Evolutionary conservation across 1,140 invertebrate genomes (phyloP).

Genomic region (Leptopilina boulardi): DNA sequence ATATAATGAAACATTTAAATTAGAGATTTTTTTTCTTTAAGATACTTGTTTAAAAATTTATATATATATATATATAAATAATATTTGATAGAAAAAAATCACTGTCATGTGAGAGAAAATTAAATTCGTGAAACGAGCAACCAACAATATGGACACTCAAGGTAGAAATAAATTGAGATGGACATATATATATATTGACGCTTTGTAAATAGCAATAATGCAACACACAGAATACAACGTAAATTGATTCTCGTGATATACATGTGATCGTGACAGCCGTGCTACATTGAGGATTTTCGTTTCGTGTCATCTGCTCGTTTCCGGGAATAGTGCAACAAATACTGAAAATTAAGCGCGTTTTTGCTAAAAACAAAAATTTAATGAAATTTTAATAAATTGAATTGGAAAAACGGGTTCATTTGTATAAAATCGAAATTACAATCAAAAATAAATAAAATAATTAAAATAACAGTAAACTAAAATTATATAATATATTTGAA

Average conservation of each 20-base stretch:
- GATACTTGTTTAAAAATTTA: no score
- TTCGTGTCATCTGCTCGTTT: background rate
- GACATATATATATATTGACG: background rate
- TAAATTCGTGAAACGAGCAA: background rate
- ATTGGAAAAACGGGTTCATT: no score
- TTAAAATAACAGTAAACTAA: background rate
- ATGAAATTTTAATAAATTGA: background rate
- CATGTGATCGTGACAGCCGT: slow-evolving; percentile 11
- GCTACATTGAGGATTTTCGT: slow-evolving; percentile 9
- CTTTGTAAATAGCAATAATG: slow-evolving; percentile 17
- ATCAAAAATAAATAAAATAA: background rate
- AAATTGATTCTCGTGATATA: slow-evolving; percentile 16
- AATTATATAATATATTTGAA: no score
- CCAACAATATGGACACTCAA: background rate
- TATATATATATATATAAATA: no score
- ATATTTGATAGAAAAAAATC: background rate
- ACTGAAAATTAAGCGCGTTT: background rate
- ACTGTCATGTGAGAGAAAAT: background rate
- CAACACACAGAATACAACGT: background rate
- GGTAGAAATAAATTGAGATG: background rate
- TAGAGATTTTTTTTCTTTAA: no score
- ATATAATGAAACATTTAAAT: no score
- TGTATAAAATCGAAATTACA: background rate
- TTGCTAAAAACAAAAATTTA: background rate
- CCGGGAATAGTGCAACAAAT: background rate